These are phyloP conservation scores for Grammomys surdaster DNA, from an alignment of 2,113 vertebrate genomes.

Conservation along the genomic window DNA sequence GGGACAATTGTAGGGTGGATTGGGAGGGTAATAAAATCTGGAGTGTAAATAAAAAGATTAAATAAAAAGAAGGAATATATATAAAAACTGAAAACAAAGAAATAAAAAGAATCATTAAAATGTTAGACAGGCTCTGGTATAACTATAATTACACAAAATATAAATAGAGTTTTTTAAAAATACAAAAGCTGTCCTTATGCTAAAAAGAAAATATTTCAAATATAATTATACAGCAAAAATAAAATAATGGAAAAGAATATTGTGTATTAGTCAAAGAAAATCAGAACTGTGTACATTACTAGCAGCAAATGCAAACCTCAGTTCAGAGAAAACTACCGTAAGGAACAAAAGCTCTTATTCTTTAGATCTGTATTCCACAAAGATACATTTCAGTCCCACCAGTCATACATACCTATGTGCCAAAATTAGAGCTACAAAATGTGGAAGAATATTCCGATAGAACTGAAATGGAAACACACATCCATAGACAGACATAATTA, in stretches of 20 bases:
- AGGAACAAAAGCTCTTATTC: too few species aligned
- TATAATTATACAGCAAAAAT: background rate
- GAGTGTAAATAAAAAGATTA: too few species aligned
- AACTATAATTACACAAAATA: background rate
- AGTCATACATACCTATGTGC: background rate
- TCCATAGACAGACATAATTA: background rate
- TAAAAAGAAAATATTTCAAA: background rate
- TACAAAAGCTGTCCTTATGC: background rate
- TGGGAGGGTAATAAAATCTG: too few species aligned
- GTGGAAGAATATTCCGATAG: background rate
- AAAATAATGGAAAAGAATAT: background rate
- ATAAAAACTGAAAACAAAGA: background rate
- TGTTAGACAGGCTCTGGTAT: background rate
- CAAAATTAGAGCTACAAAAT: background rate
- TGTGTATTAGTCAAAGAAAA: background rate
- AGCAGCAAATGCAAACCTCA: background rate
- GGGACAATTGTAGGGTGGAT: too few species aligned
- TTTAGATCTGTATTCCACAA: background rate
- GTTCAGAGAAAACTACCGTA: background rate
- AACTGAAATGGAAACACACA: background rate
- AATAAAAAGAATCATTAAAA: conserved; percentile 28
- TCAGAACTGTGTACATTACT: background rate
- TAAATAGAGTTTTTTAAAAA: background rate
- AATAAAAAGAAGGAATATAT: too few species aligned
- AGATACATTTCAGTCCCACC: background rate